Evolutionary conservation across 2,888 invertebrate species (phyloP), one percentile per base, ranked within the genome.

Genomic region (Hypselothyrea guttata): DNA sequence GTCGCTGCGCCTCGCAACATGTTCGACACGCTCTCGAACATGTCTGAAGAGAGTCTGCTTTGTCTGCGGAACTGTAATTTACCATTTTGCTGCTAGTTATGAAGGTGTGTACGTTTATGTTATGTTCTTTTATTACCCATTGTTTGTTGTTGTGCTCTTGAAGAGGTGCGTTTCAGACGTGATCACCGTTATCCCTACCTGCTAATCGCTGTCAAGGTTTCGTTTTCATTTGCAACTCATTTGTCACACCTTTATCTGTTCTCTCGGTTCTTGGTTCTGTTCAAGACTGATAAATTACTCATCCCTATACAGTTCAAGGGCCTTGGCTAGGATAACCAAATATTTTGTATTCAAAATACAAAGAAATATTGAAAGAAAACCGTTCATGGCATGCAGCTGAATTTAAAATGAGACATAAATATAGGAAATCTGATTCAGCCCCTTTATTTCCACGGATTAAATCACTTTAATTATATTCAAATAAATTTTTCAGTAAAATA

Each of bases 111-210:
- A 55, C 58, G 41, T 11, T 42, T 16, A 34, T n/a, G 51, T 41
- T 27, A 11, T 64, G 51, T 66, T 70, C 45, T 45, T 72, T 86
- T 75, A 83, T 79, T 71, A 47, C 64, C 52, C 65, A 45, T 68
- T 69, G 49, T 35, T 46, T 13, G 33, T 34, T 15, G 31, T 37
- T 31, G 38, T 35, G 34, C 13, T 7, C 7, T 18, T n/a, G 16
- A 53, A 34, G 28, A 33, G 28, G 37, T 38, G 55, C 28, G 58
- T 55, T 55, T 42, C 12, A 47, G 51, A 56, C 57, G 54, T 70
- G 64, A 69, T 71, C 60, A 57, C 60, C 65, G 68, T 53, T 66
- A 62, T 44, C 22, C 22, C 45, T 83, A 75, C 81, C 67, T 84
- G 72, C 28, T 27, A 31, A 45, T 47, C 46, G 41, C 57, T 12